These are phyloP conservation scores for Drosophila navojoa DNA, from an alignment of 1,140 invertebrate genomes.

Conservation along the genomic window DNA sequence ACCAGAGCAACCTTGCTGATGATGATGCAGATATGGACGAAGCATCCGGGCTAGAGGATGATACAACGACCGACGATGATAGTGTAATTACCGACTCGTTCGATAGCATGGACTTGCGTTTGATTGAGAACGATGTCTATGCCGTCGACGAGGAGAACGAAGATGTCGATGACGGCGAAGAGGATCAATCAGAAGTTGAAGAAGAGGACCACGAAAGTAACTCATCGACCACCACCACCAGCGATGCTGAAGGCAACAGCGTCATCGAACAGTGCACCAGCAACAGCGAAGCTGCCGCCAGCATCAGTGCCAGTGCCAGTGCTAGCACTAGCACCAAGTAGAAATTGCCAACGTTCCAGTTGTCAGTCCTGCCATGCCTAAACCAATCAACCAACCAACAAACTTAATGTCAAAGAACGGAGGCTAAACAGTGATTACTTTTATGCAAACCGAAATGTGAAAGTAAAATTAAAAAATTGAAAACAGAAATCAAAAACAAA, in stretches of 20 bases:
- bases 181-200: constrained; percentile 42
- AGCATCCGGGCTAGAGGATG: constrained; percentile 67
- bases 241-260: constrained; percentile 76
- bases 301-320: constrained; percentile 47
- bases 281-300: constrained; percentile 66
- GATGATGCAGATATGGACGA: constrained; percentile 68
- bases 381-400: constrained; percentile 44
- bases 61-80: constrained; percentile 72
- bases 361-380: constrained; percentile 54
- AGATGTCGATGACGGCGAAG: constrained; percentile 62
- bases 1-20: constrained; percentile 47
- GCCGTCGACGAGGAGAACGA: constrained; percentile 58
- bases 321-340: constrained; percentile 61
- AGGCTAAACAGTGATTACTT: constrained; percentile 81
- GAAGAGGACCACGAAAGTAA: constrained; percentile 49
- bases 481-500: constrained; percentile 4
- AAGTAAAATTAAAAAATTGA: constrained; percentile 37
- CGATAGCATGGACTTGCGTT: constrained; percentile 68
- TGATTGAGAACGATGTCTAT: constrained; percentile 70
- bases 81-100: constrained; percentile 72
- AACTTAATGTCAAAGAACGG: constrained; percentile 82
- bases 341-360: constrained; percentile 28
- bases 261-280: constrained; percentile 77
- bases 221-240: constrained; percentile 63
- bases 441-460: constrained; percentile 42